phyloP scores from a whole-genome alignment of 2,797 vertebrate species.

The Cyprinella venusta region DNA sequence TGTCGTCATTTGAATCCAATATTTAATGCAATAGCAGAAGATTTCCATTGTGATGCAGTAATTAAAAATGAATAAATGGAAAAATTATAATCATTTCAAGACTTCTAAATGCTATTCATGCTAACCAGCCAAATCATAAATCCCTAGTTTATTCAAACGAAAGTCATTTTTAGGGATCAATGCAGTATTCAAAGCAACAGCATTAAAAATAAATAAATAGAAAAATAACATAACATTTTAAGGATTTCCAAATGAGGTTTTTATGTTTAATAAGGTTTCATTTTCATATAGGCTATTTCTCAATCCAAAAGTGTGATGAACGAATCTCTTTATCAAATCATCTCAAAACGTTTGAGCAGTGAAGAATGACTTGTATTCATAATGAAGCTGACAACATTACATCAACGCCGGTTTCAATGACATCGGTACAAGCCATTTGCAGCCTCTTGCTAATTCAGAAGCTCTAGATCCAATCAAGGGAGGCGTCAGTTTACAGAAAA shows the following conservation, averaged over 20 bases:
- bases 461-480: constrained; percentile 53
- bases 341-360: not conserved
- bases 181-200: not conserved
- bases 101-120: not conserved
- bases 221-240: not conserved
- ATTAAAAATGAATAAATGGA: not conserved
- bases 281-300: not conserved
- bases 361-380: constrained; percentile 43
- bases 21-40: not conserved
- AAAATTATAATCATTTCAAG: not conserved
- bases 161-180: not conserved
- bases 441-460: constrained; percentile 51
- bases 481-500: constrained; percentile 58
- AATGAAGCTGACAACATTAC: constrained; percentile 51
- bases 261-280: not conserved
- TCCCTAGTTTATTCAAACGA: not conserved
- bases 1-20: not conserved
- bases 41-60: not conserved
- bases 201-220: not conserved
- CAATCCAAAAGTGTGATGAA: not conserved
- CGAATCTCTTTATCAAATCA: constrained; percentile 21
- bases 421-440: constrained; percentile 48
- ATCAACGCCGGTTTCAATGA: constrained; percentile 55
- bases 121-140: not conserved
- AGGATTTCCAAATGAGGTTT: not conserved